phyloP scores from a whole-genome alignment of 2,888 invertebrate species.

The Plebejus anna region DNA sequence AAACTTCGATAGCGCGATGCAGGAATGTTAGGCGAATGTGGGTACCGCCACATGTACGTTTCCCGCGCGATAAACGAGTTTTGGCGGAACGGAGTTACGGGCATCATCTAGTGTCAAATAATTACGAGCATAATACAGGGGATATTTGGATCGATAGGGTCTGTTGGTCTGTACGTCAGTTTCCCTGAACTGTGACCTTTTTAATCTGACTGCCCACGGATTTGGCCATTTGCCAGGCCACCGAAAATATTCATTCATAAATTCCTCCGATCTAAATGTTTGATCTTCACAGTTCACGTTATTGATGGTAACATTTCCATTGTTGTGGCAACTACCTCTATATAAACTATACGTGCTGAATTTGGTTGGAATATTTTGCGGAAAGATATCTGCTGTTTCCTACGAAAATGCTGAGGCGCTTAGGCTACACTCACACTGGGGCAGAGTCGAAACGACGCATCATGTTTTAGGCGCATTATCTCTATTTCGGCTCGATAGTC shows the following conservation, averaged over 20 bases:
- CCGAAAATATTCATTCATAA: slow-evolving; percentile 54
- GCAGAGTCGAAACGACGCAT: no score
- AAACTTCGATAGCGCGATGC: no score
- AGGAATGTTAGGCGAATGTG: no score
- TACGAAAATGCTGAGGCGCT: no score
- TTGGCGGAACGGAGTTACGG: no score
- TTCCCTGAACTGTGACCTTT: slow-evolving; percentile 48
- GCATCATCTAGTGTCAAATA: no score
- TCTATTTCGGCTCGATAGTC: no score
- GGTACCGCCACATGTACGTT: no score
- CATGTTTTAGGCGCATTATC: no score
- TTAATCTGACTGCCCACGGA: slow-evolving; percentile 52
- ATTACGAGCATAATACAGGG: no score
- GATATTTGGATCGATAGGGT: neutral
- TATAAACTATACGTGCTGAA: neutral
- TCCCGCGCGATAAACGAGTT: no score
- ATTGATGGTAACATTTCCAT: slow-evolving; percentile 4
- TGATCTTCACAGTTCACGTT: neutral
- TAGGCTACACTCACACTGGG: no score
- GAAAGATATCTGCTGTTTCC: neutral
- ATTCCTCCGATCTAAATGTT: slow-evolving; percentile 40
- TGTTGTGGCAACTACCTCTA: neutral
- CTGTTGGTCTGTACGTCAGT: slow-evolving; percentile 9
- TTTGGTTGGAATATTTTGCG: neutral
- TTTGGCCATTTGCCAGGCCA: slow-evolving; percentile 56